Percentiles rank a stretch among this genome's conserved stretches.
phyloP scores from a whole-genome alignment of 2,888 invertebrate genomes.

The Antitype chi region DNA sequence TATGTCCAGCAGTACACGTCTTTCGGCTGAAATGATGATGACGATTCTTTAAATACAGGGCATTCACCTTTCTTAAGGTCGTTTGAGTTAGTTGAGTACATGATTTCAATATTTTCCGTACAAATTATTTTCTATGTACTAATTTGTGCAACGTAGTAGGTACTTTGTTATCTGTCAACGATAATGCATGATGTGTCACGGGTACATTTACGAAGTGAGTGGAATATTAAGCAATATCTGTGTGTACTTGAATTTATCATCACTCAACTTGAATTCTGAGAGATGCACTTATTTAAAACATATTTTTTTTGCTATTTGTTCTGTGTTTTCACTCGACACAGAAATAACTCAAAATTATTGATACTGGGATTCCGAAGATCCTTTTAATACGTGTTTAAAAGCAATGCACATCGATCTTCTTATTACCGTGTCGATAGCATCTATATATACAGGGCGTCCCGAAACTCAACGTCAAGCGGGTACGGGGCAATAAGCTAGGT shows the following conservation, averaged over 20 bases:
- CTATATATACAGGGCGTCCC: too few species aligned
- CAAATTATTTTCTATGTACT: conserved; percentile 24
- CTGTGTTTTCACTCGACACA: background rate
- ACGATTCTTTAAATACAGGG: conserved; percentile 55
- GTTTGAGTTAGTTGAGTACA: conserved; percentile 27
- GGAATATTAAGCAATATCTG: conserved; percentile 45
- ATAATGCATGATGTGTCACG: conserved; percentile 54
- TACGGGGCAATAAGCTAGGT: too few species aligned
- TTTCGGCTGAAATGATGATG: too few species aligned
- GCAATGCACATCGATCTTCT: background rate
- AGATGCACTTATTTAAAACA: background rate
- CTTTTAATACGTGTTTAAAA: background rate
- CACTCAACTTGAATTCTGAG: conserved; percentile 1
- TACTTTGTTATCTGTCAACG: conserved; percentile 52
- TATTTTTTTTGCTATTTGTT: background rate
- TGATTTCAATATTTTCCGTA: conserved; percentile 35
- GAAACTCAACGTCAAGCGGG: too few species aligned
- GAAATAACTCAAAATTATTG: background rate
- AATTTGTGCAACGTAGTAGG: conserved; percentile 36
- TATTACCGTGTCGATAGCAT: too few species aligned
- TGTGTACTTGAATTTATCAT: conserved; percentile 12
- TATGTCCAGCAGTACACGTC: too few species aligned
- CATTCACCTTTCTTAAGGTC: conserved; percentile 67
- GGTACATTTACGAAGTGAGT: conserved; percentile 25
- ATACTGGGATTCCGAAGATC: background rate